Evolutionary conservation across 2,888 invertebrate species (phyloP), one percentile per base, ranked within the genome.

Genomic region (Pollenia angustigena): DNA sequence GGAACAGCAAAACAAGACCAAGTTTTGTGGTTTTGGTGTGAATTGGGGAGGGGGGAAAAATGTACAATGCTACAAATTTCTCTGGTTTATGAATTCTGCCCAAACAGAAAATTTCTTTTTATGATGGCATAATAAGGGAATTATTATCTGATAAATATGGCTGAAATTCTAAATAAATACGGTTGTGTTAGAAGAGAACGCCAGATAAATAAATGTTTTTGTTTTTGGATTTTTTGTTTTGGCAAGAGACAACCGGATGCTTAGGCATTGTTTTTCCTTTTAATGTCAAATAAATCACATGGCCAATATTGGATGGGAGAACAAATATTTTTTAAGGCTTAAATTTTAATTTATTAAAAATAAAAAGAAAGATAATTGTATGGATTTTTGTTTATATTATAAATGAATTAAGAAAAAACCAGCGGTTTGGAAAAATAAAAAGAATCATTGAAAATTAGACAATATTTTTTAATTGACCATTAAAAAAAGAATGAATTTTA

Each of bases 91-190:
- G 42, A n/a, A 23, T 66, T 11, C 46, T 66, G 23, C 11, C 1
- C 10, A 40, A 50, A 52, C 12, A 10, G 3, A 62, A 16, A 6
- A 44, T 62, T 42, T 16, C 23, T 42, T 42, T 40, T 74, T 50
- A 50, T 50, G 46, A 58, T 58, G 56, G 48, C 48, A 68, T 78
- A 48, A 78, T 68, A 58, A n/a, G 44, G 9, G 50, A 60, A 69
- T 60, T 69, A 58, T 79, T 50, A 44, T 50, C 58, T 58, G 69
- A 79, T 78, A 68, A 56, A 58, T 78, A 42, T 66, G 64, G 8
- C 42, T 12, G 14, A 42, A 50, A 52, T 32, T 16, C 11, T 40
- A 48, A 48, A 78, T 78, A 78, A 56, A 78, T 68, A 68, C 8
- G 64, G 12, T 64, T 64, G 14, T 60, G n/a, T 32, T 72, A 46